Evolutionary conservation across 2,113 vertebrate species (phyloP), one percentile per base, ranked within the genome.

Genomic region (Ranitomeya variabilis): DNA sequence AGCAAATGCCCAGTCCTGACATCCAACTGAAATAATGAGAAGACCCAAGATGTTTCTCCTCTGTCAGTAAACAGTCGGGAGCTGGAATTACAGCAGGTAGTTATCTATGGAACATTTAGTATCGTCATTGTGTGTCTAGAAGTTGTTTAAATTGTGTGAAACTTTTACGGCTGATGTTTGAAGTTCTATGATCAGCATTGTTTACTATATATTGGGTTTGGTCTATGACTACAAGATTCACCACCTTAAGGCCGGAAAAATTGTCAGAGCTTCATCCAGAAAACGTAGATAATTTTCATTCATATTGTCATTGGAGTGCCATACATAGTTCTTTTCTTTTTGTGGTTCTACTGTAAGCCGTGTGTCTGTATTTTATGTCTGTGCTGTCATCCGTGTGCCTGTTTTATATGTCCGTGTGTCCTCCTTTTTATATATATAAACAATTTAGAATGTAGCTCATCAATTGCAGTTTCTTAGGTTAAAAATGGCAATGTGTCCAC

Each of bases 21-120:
- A 57, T 52, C 11, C 13, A 74, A n/a, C 55, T 84, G 69, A 67
- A 31, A 84, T 37, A 66, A 15, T 60, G 60, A 67, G 82, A 69
- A 71, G 26, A 62, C 16, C 15, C 19, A 71, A 54, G 82, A 55
- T 55, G 66, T 54, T 54, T 23, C 51, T 55, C 45, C n/a, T 23
- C 31, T 84, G 15, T n/a, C 66, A 71, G 64, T 54, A 84, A 84
- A 52, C 11, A 21, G 66, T 23, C n/a, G 18, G 81, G 14, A 18
- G 1, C 81, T 54, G 62, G n/a, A 71, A 8, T 26, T 18, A 84
- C n/a, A 21, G 82, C 71, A 71, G 52, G 31, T 0, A 15, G n/a
- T 69, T 14, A 16, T 52, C 26, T 37, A 51, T 76, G 73, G 2
- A 18, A 4, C 31, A 1, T 59, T 14, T 16, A 23, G 54, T 45